phyloP scores from a whole-genome alignment of 2,888 invertebrate species.

The Oligia latruncula region DNA sequence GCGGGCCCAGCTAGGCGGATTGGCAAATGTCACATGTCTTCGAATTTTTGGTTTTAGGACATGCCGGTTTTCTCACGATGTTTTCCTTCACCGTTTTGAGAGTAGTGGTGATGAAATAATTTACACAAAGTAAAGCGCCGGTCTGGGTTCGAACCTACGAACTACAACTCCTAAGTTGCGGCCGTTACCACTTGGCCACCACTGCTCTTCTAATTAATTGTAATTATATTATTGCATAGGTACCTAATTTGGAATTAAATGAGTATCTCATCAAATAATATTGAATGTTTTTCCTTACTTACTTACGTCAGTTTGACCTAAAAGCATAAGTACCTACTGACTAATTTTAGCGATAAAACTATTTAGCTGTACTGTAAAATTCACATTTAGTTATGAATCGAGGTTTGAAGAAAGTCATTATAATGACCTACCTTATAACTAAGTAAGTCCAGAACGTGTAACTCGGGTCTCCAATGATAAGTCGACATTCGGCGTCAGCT shows the following conservation, averaged over 20 bases:
- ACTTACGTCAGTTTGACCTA: not conserved
- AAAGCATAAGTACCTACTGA: not conserved
- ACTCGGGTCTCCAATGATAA: constrained; percentile 91
- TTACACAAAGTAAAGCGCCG: too few relatives aligned
- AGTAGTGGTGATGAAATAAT: too few relatives aligned
- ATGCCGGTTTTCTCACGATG: too few relatives aligned
- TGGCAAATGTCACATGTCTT: too few relatives aligned
- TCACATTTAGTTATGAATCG: not conserved
- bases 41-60: too few relatives aligned
- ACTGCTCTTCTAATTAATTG: too few relatives aligned
- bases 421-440: constrained; percentile 87
- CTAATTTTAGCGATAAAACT: not conserved
- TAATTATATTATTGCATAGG: not conserved
- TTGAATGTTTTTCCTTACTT: not conserved
- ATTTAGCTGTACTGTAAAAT: not conserved
- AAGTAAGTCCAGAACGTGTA: constrained; percentile 93
- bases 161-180: too few relatives aligned
- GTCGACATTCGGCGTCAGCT: constrained; percentile 92
- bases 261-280: not conserved
- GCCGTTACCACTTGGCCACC: too few relatives aligned
- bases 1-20: too few relatives aligned
- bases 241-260: not conserved
- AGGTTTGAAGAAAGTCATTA: not conserved
- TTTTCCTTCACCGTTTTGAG: too few relatives aligned
- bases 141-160: too few relatives aligned